Evolutionary conservation across 2,113 vertebrate species (phyloP).

Genomic region (Zonotrichia leucophrys): DNA sequence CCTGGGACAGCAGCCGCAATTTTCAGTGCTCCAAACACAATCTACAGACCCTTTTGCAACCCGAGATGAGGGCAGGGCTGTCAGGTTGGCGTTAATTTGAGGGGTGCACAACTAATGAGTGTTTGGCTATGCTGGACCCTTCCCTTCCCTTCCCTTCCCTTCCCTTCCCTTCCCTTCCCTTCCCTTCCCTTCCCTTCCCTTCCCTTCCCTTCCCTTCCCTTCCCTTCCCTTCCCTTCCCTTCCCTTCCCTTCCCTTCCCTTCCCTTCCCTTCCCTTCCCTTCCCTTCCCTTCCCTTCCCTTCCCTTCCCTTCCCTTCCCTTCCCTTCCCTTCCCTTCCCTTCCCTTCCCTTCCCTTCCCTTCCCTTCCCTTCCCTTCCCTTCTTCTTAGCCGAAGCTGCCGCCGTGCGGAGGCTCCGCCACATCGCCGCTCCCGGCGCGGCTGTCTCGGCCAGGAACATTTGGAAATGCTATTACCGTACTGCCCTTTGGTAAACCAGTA

Average conservation of each 20-base stretch:
- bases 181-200: no score
- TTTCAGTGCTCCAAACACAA: not conserved
- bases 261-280: no score
- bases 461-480: not conserved
- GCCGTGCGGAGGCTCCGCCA: not conserved
- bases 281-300: no score
- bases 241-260: no score
- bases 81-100: not conserved
- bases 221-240: not conserved
- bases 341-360: no score
- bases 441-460: not conserved
- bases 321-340: no score
- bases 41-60: accelerated
- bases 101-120: not conserved
- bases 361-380: no score
- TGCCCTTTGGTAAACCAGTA: not conserved
- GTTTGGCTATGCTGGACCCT: no score
- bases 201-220: no score
- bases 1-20: not conserved
- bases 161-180: not conserved
- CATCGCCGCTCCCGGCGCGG: not conserved
- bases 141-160: no score
- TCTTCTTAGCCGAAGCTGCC: slow-evolving; percentile 13
- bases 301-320: no score
- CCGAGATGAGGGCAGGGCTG: not conserved